Percentiles rank a stretch among this genome's conserved stretches.
These are phyloP conservation scores for Odobenus rosmarus DNA, from an alignment of 2,113 vertebrate species.

Conservation along the genomic window DNA sequence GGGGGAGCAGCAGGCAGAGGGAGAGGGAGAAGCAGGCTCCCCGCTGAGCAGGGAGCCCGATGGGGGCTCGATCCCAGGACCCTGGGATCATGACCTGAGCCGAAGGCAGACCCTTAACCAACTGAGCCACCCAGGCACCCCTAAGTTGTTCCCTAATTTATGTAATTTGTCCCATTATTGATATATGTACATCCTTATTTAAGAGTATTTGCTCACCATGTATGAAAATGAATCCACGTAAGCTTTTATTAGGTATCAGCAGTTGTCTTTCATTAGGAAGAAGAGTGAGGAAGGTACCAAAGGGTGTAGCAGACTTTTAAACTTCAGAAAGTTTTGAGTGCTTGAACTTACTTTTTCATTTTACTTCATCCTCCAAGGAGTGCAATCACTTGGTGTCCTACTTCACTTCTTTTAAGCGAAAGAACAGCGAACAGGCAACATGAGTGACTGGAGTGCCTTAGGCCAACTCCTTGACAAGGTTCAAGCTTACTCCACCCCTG, in stretches of 20 bases:
- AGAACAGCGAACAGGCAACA: conserved; percentile 82
- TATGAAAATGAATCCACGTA: conserved; percentile 66
- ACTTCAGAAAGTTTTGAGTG: conserved; percentile 83
- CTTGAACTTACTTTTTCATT: conserved; percentile 83
- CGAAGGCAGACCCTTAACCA: background rate
- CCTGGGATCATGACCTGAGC: no score
- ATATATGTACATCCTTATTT: background rate
- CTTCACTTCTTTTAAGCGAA: conserved; percentile 80
- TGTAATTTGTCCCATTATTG: conserved; percentile 15
- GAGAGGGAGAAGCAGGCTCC: no score
- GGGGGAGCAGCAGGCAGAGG: no score
- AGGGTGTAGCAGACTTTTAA: conserved; percentile 80
- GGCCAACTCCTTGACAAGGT: conserved; percentile 94
- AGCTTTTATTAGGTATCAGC: conserved; percentile 83
- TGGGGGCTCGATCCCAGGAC: no score
- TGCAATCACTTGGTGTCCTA: conserved; percentile 64
- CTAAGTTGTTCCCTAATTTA: background rate
- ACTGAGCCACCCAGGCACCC: background rate
- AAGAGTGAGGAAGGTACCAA: conserved; percentile 80
- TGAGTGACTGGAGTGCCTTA: conserved; percentile 94
- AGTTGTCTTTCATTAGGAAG: conserved; percentile 82
- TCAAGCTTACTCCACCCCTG: conserved; percentile 92
- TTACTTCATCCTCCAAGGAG: conserved; percentile 82
- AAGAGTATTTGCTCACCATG: conserved; percentile 5
- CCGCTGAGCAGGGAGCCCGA: no score